Evolutionary conservation across 1,140 invertebrate species (phyloP).

Genomic region (Eumaeus atala): DNA sequence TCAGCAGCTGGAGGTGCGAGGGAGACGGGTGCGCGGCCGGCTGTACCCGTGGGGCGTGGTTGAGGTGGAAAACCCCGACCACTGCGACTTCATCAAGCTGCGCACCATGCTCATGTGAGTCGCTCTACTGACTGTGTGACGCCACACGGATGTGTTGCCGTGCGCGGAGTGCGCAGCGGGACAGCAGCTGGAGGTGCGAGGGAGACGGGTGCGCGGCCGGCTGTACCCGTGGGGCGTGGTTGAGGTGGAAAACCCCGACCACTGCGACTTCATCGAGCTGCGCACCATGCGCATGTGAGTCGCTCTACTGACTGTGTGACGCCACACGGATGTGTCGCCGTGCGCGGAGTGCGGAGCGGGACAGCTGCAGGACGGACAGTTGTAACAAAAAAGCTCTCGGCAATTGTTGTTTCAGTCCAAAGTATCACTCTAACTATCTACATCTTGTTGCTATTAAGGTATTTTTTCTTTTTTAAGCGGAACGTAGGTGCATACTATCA

Average conservation of each 20-base stretch:
- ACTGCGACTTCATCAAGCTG: constrained; percentile 99
- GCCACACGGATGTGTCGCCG: too few relatives aligned
- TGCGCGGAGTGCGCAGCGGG: constrained; percentile 97
- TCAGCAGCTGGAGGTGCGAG: constrained; percentile 87
- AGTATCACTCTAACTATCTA: too few relatives aligned
- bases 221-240: constrained; percentile 99
- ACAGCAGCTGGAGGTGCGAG: constrained; percentile 87
- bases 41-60: constrained; percentile 99
- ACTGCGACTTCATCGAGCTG: constrained; percentile 99
- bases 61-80: constrained; percentile 99
- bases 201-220: constrained; percentile 91
- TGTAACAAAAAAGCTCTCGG: too few relatives aligned
- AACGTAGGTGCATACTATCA: too few relatives aligned
- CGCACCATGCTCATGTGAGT: constrained; percentile 95
- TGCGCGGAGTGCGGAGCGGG: too few relatives aligned
- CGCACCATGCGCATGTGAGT: constrained; percentile 94
- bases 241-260: constrained; percentile 99
- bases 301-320: too few relatives aligned
- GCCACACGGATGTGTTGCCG: constrained; percentile 78
- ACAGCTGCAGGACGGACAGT: too few relatives aligned
- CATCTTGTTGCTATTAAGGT: too few relatives aligned
- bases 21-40: constrained; percentile 91
- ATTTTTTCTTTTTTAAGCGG: too few relatives aligned
- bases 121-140: too few relatives aligned
- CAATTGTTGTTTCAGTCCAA: too few relatives aligned